phyloP scores from a whole-genome alignment of 1,140 invertebrate species.

The Plectus sambesii region DNA sequence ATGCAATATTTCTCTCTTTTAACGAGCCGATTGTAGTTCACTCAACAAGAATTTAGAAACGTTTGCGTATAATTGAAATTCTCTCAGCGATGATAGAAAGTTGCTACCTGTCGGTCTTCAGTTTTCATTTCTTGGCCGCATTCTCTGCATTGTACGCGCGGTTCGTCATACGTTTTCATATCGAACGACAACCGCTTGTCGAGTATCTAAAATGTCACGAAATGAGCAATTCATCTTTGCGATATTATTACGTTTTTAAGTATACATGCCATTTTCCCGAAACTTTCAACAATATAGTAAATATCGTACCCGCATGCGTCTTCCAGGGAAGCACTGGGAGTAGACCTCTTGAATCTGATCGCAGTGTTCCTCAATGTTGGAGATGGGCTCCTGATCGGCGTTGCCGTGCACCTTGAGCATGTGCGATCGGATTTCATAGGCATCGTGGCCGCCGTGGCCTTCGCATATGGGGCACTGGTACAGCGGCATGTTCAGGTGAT shows the following conservation, averaged over 20 bases:
- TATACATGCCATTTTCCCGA: conserved; percentile 18
- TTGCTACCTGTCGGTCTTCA: conserved; percentile 28
- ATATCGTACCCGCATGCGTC: too few species aligned
- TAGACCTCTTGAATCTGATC: conserved; percentile 32
- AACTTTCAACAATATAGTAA: too few species aligned
- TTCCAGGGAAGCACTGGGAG: conserved; percentile 30
- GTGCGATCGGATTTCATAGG: conserved; percentile 32
- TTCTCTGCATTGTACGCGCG: conserved; percentile 27
- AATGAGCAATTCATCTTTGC: too few species aligned
- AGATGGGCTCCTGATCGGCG: conserved; percentile 24
- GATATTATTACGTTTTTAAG: too few species aligned
- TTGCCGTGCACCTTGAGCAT: conserved; percentile 23
- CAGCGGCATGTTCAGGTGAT: conserved; percentile 20
- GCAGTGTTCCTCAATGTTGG: conserved; percentile 25
- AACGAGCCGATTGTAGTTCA: too few species aligned
- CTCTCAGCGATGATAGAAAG: neutral
- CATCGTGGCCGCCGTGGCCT: conserved; percentile 27
- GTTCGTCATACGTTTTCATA: conserved; percentile 27
- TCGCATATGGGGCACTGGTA: conserved; percentile 23
- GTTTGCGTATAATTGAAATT: neutral
- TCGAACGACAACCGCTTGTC: too few species aligned
- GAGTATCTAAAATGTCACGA: too few species aligned
- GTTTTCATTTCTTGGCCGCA: conserved; percentile 34
- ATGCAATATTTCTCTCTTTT: too few species aligned
- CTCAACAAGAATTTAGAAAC: too few species aligned